phyloP scores from a whole-genome alignment of 2,113 vertebrate species.

The Misgurnus mizolepis region DNA sequence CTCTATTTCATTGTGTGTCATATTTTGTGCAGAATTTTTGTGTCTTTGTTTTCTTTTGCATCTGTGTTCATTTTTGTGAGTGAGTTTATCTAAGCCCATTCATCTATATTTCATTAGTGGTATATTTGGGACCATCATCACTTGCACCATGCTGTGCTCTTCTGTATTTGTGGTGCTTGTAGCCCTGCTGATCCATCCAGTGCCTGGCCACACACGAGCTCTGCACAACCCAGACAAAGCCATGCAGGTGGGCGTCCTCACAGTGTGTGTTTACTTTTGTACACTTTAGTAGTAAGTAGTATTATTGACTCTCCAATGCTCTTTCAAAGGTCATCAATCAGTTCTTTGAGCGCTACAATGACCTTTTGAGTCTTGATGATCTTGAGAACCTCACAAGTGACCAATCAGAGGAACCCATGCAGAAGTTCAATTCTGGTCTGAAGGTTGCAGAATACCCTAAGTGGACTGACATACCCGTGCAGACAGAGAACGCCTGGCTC shows the following conservation, averaged over 20 bases:
- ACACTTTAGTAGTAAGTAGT: not conserved
- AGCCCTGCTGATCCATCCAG: constrained; percentile 68
- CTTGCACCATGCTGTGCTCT: constrained; percentile 70
- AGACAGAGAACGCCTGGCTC: constrained; percentile 70
- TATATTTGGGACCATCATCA: constrained; percentile 15
- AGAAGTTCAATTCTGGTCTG: constrained; percentile 58
- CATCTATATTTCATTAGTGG: not conserved
- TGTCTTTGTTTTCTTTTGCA: not conserved
- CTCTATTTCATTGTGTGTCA: not conserved
- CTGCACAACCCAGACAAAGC: constrained; percentile 71
- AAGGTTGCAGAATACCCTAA: constrained; percentile 71
- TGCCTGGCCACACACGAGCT: constrained; percentile 67
- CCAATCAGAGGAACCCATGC: constrained; percentile 68
- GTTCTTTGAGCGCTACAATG: constrained; percentile 77
- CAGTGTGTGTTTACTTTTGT: no score
- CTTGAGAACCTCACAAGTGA: constrained; percentile 73
- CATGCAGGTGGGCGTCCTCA: constrained; percentile 67
- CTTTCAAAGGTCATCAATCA: constrained; percentile 72
- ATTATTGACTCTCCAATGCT: constrained; percentile 38
- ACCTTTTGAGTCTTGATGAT: constrained; percentile 77
- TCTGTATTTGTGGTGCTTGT: constrained; percentile 69
- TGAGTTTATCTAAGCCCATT: not conserved
- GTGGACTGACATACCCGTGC: constrained; percentile 68
- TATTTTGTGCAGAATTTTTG: not conserved
- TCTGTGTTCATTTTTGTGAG: constrained; percentile 13